Conservation (phyloP, 2,797 vertebrate species). For the Coilia nasus region DNA sequence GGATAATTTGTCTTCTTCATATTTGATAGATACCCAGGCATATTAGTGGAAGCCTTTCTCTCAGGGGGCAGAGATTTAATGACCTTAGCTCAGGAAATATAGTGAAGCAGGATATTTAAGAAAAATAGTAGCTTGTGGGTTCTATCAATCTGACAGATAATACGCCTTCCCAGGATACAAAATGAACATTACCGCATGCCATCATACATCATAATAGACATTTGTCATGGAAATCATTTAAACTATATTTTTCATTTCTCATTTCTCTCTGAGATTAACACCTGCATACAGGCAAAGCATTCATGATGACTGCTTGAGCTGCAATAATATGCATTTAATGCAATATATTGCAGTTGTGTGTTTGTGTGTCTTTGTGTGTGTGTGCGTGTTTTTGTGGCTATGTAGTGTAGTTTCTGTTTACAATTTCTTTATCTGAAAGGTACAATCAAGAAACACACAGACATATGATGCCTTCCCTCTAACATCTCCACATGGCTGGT, state of each 20-base stretch:
- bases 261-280: slow-evolving; percentile 17
- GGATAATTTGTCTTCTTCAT: slow-evolving; percentile 9
- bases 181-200: slow-evolving; percentile 16
- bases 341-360: slow-evolving; percentile 40
- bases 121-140: slow-evolving; percentile 23
- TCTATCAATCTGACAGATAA: slow-evolving; percentile 28
- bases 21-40: slow-evolving; percentile 11
- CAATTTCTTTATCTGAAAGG: background rate
- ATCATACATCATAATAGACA: slow-evolving; percentile 20
- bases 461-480: too few relatives aligned
- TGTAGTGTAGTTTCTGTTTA: background rate
- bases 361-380: slow-evolving; percentile 18
- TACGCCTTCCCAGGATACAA: slow-evolving; percentile 24
- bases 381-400: background rate
- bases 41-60: slow-evolving; percentile 21
- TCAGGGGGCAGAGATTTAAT: slow-evolving; percentile 1
- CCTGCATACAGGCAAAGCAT: slow-evolving; percentile 1
- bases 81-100: slow-evolving; percentile 20
- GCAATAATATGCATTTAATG: slow-evolving; percentile 6
- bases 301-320: slow-evolving; percentile 20
- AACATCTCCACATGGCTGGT: too few relatives aligned
- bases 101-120: slow-evolving; percentile 25
- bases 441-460: background rate
- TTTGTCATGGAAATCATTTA: slow-evolving; percentile 22
- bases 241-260: slow-evolving; percentile 17